Percentiles rank a stretch among this genome's conserved stretches.
Conservation (phyloP, 2,888 invertebrate species). For the Eudasyphora cyanicolor region DNA sequence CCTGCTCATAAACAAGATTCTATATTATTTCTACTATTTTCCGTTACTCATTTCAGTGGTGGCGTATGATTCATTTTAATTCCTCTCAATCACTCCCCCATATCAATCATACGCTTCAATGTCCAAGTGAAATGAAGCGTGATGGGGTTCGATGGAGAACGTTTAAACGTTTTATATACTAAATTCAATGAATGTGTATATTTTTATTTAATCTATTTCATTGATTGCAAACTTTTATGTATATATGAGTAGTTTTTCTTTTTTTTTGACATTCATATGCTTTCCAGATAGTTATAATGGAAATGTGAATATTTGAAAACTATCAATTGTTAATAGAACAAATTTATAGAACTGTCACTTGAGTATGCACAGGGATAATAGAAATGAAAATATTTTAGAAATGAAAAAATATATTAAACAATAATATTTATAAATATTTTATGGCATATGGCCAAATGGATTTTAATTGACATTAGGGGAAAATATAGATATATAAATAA, state of each 20-base stretch:
- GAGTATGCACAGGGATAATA: background rate
- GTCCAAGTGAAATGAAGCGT: background rate
- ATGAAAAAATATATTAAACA: no score
- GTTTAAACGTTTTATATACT: no score
- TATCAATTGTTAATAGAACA: background rate
- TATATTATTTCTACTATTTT: background rate
- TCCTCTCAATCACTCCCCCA: background rate
- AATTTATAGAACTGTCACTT: background rate
- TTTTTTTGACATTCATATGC: no score
- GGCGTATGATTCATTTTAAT: slow-evolving; percentile 37
- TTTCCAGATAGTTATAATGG: no score
- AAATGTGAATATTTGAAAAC: background rate
- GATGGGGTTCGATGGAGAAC: no score
- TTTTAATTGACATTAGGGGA: no score
- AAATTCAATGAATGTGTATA: background rate
- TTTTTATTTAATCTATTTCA: background rate
- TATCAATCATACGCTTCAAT: slow-evolving; percentile 48
- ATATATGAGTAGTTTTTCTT: no score
- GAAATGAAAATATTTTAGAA: no score
- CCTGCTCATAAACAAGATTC: no score
- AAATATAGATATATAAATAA: no score
- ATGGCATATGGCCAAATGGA: no score
- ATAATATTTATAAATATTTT: no score
- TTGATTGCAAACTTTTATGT: slow-evolving; percentile 5
- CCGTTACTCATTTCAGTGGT: background rate